Evolutionary conservation across 2,113 vertebrate species (phyloP).

Genomic region (Oenanthe melanoleuca): DNA sequence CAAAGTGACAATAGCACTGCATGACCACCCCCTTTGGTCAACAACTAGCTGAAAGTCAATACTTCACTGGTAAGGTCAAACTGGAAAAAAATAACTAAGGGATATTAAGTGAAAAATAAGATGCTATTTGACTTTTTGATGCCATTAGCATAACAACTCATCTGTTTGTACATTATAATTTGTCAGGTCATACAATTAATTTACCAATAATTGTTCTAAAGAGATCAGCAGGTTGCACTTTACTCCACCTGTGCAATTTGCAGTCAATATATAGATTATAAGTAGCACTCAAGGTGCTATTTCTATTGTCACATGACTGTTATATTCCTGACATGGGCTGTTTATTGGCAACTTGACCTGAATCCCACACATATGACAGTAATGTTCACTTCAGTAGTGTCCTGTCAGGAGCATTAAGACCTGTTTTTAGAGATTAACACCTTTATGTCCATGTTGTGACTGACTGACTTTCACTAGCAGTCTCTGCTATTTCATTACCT

Average conservation of each 20-base stretch:
- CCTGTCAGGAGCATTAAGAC: fast-evolving
- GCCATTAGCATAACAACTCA: not conserved
- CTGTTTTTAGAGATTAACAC: not conserved
- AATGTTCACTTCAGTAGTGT: not conserved
- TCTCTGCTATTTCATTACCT: not conserved
- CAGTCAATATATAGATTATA: not conserved
- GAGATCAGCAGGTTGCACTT: not conserved
- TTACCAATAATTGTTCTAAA: not conserved
- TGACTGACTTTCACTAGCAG: not conserved
- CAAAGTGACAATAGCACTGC: not conserved
- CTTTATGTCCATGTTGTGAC: not conserved
- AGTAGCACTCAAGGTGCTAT: not conserved
- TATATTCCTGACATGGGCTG: not conserved
- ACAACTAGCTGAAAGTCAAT: not conserved
- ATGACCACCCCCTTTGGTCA: not conserved
- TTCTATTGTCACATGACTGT: not conserved
- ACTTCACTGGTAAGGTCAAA: not conserved
- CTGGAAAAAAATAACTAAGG: not conserved
- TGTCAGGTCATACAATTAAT: not conserved
- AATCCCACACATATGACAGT: not conserved
- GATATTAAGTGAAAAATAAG: not conserved
- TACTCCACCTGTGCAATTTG: not conserved
- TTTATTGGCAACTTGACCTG: not conserved
- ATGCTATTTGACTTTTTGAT: not conserved
- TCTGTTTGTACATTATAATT: not conserved